Conservation (phyloP, 2,113 vertebrate species). For the Cathartes aura region DNA sequence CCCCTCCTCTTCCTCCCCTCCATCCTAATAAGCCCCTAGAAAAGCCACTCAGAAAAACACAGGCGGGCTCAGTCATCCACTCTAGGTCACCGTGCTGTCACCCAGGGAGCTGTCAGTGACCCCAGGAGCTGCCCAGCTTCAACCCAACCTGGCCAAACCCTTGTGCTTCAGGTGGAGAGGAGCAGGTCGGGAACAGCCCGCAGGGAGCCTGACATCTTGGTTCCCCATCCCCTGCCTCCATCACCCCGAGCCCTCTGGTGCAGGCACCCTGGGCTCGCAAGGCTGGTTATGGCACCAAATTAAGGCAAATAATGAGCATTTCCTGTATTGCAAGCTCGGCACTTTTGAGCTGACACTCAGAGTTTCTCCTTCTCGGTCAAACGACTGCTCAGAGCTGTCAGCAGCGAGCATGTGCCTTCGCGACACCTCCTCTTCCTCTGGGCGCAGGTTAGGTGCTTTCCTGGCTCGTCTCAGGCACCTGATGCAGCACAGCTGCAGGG, state of each 20-base stretch:
- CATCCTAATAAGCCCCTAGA: background rate
- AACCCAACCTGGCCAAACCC: background rate
- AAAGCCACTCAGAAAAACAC: background rate
- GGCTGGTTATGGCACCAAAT: background rate
- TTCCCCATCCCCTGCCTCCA: background rate
- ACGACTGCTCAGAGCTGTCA: background rate
- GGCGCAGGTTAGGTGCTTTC: background rate
- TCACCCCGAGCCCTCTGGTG: background rate
- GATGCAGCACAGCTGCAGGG: background rate
- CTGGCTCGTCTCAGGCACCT: background rate
- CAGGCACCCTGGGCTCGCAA: accelerated
- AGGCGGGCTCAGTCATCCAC: accelerated
- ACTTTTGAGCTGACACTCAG: accelerated
- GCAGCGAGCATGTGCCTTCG: accelerated
- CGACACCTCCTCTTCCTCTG: background rate
- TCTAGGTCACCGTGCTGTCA: background rate
- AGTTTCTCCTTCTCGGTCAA: background rate
- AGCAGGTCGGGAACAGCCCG: accelerated
- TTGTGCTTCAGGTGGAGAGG: background rate
- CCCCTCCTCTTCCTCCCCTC: background rate
- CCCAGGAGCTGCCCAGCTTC: background rate
- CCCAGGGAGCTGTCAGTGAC: background rate
- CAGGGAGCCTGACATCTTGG: accelerated
- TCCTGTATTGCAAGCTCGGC: background rate
- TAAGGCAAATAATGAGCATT: background rate